These are phyloP conservation scores for Creontiades dilutus DNA, from an alignment of 2,888 invertebrate species.

Conservation along the genomic window DNA sequence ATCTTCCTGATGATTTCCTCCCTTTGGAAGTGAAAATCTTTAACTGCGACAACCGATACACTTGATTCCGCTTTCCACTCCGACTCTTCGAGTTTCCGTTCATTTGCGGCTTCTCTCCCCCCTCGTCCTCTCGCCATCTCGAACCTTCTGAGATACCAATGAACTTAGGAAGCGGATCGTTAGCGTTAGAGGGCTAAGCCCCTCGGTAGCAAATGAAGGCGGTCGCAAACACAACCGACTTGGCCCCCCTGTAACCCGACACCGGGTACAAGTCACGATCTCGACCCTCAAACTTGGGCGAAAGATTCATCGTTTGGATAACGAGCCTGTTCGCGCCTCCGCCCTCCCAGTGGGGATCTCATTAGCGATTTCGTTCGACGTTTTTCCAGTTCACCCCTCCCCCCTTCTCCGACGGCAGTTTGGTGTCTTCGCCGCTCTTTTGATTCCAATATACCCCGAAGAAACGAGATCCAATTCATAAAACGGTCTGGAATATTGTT, in stretches of 20 bases:
- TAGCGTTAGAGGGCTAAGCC: constrained; percentile 34
- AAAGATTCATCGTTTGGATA: constrained; percentile 61
- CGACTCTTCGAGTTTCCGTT: constrained; percentile 18
- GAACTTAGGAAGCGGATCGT: constrained; percentile 43
- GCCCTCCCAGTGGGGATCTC: constrained; percentile 3
- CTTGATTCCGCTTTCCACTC: constrained; percentile 4
- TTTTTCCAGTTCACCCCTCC: not conserved
- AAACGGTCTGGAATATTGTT: not conserved
- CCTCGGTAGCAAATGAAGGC: constrained; percentile 44
- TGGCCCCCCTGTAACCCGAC: constrained; percentile 40
- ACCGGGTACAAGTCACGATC: constrained; percentile 61
- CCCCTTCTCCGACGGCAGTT: not conserved
- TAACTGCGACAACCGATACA: constrained; percentile 16
- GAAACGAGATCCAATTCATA: not conserved
- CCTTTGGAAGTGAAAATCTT: not conserved
- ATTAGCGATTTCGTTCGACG: constrained; percentile 46
- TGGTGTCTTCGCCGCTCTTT: not conserved
- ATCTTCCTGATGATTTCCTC: not conserved
- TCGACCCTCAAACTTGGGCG: constrained; percentile 51
- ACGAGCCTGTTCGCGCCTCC: constrained; percentile 47
- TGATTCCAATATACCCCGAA: constrained; percentile 7
- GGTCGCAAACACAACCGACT: constrained; percentile 54
- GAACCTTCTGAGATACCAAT: constrained; percentile 28
- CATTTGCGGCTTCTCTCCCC: not conserved
- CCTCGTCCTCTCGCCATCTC: not conserved